Evolutionary conservation across 2,888 invertebrate genomes (phyloP), one percentile per base, ranked within the genome.

Genomic region (Troglohyphantes excavatus): DNA sequence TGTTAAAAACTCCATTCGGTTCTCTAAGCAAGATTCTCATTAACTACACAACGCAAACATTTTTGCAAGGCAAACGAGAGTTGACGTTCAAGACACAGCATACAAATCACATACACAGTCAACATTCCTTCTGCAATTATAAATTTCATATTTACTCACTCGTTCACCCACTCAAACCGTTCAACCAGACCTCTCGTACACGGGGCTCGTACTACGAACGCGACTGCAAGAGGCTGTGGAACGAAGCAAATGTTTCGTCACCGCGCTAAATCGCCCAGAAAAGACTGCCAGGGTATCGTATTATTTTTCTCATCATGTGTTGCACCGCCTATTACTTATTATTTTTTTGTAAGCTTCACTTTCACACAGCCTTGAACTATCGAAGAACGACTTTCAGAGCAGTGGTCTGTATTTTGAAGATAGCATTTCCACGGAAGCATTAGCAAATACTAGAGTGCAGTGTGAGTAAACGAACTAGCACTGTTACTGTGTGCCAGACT

Each of bases 401-500:
- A 87, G 53, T 61, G 21, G 27, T 63, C 3, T 63, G 46, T 33
- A 33, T 33, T 33, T 33, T 9, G 33, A 39, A 53, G 67, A 81
- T 33, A 67, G 53, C 61, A 59, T 72, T 81, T 79, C 59, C 86
- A 76, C 59, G 46, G 72, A 81, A 87, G 87, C 53, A 76, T 70
- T 82, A 82, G 61, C 68, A 67, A 63, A 43, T 78, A 73, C 90
- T 91, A 92, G 75, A 92, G 91, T 88, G 91, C 91, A 68, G 91
- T 91, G 76, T 92, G 92, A 84, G 92, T 93, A 90, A 93, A 94
- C 29, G 93, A 93, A 92, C 93, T 93, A 88, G 97, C 97, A 94
- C 97, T 98, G 95, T 97, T 97, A 95, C 97, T 97, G 95, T 97
- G 97, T 92, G 97, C 97, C 94, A 98, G 95, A 94, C 98, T 98